Percentiles rank a stretch among this genome's conserved stretches.
Conservation (phyloP, 1,140 invertebrate species). For the Dreissena polymorpha region DNA sequence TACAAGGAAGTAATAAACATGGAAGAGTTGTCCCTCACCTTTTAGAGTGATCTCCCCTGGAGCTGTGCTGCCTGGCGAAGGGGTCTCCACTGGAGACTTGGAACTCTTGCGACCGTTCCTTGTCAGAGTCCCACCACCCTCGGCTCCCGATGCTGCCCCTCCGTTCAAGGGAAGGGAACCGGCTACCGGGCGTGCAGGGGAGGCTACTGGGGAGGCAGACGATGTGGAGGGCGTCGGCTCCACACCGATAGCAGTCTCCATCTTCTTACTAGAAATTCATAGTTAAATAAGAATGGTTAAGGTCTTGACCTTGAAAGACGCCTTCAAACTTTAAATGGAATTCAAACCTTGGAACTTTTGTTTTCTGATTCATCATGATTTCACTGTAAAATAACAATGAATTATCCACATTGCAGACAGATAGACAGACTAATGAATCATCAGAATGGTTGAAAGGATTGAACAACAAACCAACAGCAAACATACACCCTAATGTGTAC, state of each 20-base stretch:
- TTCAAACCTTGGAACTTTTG: too few species aligned
- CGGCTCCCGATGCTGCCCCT: conserved; percentile 76
- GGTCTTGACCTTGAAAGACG: too few species aligned
- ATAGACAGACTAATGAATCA: too few species aligned
- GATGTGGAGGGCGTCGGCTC: conserved; percentile 37
- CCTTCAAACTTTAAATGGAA: too few species aligned
- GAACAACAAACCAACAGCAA: too few species aligned
- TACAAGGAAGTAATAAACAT: too few species aligned
- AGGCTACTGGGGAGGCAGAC: conserved; percentile 28
- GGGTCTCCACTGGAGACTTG: conserved; percentile 30
- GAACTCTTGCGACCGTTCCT: conserved; percentile 66
- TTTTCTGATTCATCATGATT: too few species aligned
- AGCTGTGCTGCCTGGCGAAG: conserved; percentile 7
- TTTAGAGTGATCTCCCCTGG: conserved; percentile 62
- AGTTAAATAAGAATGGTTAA: too few species aligned
- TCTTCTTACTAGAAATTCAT: neutral
- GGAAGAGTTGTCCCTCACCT: conserved; percentile 46
- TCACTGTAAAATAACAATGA: too few species aligned
- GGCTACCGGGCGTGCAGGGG: conserved; percentile 10
- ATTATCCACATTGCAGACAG: too few species aligned
- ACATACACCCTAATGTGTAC: too few species aligned
- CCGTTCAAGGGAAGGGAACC: conserved; percentile 46
- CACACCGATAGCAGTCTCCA: conserved; percentile 49
- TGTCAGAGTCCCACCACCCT: conserved; percentile 84
- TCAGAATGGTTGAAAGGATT: too few species aligned